Evolutionary conservation across 2,797 vertebrate species (phyloP).

Genomic region (Ctenopoma multispine): DNA sequence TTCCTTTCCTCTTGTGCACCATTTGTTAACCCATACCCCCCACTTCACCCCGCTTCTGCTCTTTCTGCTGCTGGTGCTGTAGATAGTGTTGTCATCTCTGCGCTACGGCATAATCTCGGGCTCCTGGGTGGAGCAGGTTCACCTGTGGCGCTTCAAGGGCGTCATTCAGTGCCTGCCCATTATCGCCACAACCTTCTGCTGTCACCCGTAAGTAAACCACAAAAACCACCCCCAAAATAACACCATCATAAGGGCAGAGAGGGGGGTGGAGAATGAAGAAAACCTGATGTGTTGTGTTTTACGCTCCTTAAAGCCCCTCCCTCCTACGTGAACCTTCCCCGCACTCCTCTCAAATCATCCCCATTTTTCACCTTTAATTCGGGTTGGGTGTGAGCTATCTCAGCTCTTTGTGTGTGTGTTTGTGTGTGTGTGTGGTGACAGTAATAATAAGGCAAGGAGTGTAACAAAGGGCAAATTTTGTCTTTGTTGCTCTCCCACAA

Average conservation of each 20-base stretch:
- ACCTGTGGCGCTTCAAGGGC: conserved; percentile 83
- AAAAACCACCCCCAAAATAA: conserved; percentile 44
- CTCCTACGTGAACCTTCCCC: conserved; percentile 32
- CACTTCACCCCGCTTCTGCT: conserved; percentile 51
- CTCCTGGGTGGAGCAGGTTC: conserved; percentile 83
- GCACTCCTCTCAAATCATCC: conserved; percentile 39
- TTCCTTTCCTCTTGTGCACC: conserved; percentile 40
- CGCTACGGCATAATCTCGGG: conserved; percentile 87
- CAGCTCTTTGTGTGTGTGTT: conserved; percentile 37
- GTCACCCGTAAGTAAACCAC: conserved; percentile 84
- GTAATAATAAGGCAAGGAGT: conserved; percentile 51
- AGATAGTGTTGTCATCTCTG: conserved; percentile 85
- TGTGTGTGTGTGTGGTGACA: conserved; percentile 58
- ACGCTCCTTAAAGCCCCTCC: conserved; percentile 24
- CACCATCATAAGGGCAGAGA: conserved; percentile 53
- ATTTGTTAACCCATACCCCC: conserved; percentile 26
- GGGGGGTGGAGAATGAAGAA: conserved; percentile 52
- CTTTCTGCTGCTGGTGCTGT: conserved; percentile 70
- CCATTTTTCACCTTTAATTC: conserved; percentile 49
- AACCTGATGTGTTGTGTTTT: conserved; percentile 28
- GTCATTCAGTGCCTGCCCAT: conserved; percentile 85
- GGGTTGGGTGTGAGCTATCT: conserved; percentile 57
- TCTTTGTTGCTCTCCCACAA: conserved; percentile 8
- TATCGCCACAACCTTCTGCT: conserved; percentile 85
- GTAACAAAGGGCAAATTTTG: conserved; percentile 18